Evolutionary conservation across 2,113 vertebrate species (phyloP).

Genomic region (Apteryx mantelli): DNA sequence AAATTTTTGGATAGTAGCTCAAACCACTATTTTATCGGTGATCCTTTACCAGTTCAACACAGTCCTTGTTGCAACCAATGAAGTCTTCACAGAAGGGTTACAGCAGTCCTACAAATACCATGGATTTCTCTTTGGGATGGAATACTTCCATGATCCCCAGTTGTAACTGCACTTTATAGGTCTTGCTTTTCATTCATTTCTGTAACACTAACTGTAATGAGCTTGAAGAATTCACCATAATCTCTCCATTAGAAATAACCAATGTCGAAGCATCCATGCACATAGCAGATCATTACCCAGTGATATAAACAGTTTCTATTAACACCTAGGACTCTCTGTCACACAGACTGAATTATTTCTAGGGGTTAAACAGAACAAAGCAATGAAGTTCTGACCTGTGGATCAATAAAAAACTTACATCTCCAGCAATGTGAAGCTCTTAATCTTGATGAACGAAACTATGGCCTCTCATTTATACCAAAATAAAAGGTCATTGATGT

Average conservation of each 20-base stretch:
- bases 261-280: background rate
- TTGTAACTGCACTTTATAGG: background rate
- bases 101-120: background rate
- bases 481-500: slow-evolving; percentile 70
- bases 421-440: slow-evolving; percentile 28
- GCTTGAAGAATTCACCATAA: background rate
- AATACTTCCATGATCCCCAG: background rate
- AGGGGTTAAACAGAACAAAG: slow-evolving; percentile 62
- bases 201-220: background rate
- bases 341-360: slow-evolving; percentile 52
- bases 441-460: slow-evolving; percentile 66
- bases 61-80: background rate
- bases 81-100: background rate
- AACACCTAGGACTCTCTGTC: background rate
- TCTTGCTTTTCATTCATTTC: background rate
- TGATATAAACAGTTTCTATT: slow-evolving; percentile 39
- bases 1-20: background rate
- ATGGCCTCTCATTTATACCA: slow-evolving; percentile 64
- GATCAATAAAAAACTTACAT: slow-evolving; percentile 61
- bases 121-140: background rate
- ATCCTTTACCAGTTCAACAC: background rate
- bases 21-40: background rate
- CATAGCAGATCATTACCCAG: background rate
- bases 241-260: slow-evolving; percentile 13
- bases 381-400: slow-evolving; percentile 50